phyloP scores from a whole-genome alignment of 2,113 vertebrate genomes.

The Rhabdomys dilectus region DNA sequence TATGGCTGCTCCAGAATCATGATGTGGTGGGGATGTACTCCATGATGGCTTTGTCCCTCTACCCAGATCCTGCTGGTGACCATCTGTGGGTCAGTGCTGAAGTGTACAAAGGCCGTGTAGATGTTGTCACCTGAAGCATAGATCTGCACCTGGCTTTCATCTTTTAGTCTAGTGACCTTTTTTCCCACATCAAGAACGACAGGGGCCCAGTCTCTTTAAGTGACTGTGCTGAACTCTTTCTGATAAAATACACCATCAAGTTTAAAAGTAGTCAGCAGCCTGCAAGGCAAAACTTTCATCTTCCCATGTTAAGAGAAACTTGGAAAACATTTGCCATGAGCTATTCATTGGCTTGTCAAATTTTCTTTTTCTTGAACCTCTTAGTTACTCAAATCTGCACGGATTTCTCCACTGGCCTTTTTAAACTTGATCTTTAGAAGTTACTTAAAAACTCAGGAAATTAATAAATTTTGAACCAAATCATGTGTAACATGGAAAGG shows the following conservation, averaged over 20 bases:
- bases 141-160: neutral
- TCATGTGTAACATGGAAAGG: neutral
- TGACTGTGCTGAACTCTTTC: neutral
- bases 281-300: neutral
- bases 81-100: neutral
- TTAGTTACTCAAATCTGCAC: neutral
- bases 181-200: neutral
- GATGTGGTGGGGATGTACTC: no score
- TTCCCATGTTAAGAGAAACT: neutral
- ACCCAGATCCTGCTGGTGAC: neutral
- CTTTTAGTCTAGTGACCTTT: neutral
- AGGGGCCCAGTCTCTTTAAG: neutral
- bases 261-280: neutral
- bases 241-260: neutral
- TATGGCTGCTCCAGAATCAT: neutral
- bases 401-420: neutral
- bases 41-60: neutral
- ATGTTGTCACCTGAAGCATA: neutral
- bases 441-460: neutral
- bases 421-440: slow-evolving; percentile 4
- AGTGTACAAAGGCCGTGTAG: no score
- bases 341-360: neutral
- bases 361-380: neutral
- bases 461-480: neutral
- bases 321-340: neutral